These are phyloP conservation scores for Oenanthe melanoleuca DNA, from an alignment of 2,113 vertebrate genomes.

Conservation along the genomic window DNA sequence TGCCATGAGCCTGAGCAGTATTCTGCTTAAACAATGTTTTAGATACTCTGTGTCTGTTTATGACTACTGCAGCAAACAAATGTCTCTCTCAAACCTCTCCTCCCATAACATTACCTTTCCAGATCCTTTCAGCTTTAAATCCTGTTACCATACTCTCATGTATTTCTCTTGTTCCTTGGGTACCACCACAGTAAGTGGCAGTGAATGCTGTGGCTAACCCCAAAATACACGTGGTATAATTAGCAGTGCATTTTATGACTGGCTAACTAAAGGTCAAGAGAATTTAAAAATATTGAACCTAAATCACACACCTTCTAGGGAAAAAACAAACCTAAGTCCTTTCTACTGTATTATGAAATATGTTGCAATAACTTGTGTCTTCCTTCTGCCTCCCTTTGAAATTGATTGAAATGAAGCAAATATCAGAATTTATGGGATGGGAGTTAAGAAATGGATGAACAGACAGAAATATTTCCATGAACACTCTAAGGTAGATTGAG, in stretches of 20 bases:
- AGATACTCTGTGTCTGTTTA: neutral
- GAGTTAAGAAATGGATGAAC: neutral
- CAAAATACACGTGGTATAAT: neutral
- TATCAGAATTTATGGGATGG: neutral
- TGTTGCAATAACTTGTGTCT: neutral
- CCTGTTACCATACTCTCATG: rapidly evolving
- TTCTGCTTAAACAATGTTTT: neutral
- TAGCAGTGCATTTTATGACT: neutral
- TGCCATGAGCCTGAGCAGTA: neutral
- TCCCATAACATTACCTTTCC: neutral
- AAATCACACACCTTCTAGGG: neutral
- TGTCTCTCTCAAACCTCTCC: neutral
- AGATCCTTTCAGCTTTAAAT: neutral
- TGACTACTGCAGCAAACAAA: neutral
- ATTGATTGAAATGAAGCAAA: neutral
- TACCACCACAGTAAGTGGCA: neutral
- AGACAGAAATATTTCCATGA: neutral
- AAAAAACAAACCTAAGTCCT: neutral
- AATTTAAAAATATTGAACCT: neutral
- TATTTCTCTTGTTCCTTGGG: neutral
- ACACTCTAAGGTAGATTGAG: neutral
- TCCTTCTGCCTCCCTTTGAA: neutral
- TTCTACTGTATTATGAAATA: neutral
- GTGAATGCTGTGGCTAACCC: neutral
- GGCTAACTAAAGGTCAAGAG: neutral